Base-by-base conservation (phyloP, 2,888 invertebrate genomes). In the Watsonalla binaria region DNA sequence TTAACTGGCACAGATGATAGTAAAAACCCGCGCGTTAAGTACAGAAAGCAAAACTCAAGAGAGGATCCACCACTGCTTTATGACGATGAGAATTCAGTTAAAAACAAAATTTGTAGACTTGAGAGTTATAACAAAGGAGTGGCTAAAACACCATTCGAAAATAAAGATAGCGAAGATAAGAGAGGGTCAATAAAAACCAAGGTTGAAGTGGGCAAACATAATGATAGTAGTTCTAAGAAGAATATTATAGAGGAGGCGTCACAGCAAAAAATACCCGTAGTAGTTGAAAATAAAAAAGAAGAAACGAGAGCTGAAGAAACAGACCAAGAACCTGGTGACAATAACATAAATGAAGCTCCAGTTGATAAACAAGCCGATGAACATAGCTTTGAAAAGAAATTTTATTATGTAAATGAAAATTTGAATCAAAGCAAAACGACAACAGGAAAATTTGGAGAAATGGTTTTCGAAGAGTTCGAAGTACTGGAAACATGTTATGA, bases 381-480 rank as follows among this genome's bases (percentile, higher is more conserved):
- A 5, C 78, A 86, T 46, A 83, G 72, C 56, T 90, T 90, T 54
- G 92, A 93, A 65, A 92, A 93, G 64, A 93, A 93, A 64, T 92
- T 92, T 67, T 92, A 93, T 61, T 92, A 93, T 59, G 92, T 93
- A 48, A 93, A 93, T 70, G 92, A 93, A 54, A 92, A 88, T 57
- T 62, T 80, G 59, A 92, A 92, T 55, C 92, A 93, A 72, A 91
- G 92, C 70, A 93, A 93, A 63, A 70, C 75, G 6, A 78, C 83
- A 45, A 89, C 92, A 9, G 93, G 92, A 61, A 94, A 94, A 76
- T 94, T 94, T 66, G 94, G 95, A 47, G 96, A 96, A 68, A 96
- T 96, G 93, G 96, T 96, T 66, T 96, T 96, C 67, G 96, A 96
- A 83, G 95, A 95, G 69, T 95, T 95, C 65, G 94, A 95, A 86